Base-by-base conservation (phyloP, 2,797 vertebrate genomes). In the Tadarida brasiliensis region DNA sequence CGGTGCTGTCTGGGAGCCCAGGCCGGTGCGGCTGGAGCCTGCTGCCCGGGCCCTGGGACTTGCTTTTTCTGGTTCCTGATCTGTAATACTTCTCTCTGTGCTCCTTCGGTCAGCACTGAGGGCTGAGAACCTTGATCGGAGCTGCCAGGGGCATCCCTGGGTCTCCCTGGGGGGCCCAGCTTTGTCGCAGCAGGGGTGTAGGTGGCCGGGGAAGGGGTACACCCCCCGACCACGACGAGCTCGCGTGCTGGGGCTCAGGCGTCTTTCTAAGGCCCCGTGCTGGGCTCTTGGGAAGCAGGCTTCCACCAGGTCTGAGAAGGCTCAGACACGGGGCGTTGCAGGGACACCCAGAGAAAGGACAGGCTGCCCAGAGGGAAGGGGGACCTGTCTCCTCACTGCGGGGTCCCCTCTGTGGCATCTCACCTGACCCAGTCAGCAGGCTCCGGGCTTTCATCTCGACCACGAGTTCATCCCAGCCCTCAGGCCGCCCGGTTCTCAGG, bases 181-280 rank as follows among this genome's bases (percentile, higher is more conserved):
- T 19, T 78, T 33, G 26, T 2, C 16, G 11, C 6, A 56, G 7
- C 5, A 1, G 22, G 9, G 28, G 10, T 54, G 51, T 24, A 51
- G 71, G 8, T 47, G 39, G n/a, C 3, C 51, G 2, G 15, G 39
- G 56, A 73, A 67, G 28, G 11, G 0, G 49, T 26, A 16, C 9
- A 8, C 28, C 33, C 20, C 5, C 33, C 30, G 22, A n/a, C n/a
- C 0, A 0, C 2, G 9, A 78, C 35, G n/a, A 14, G 8, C 24
- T 59, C 2, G 0, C 3, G 16, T 28, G 14, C 71, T 56, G 8
- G 59, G 44, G 30, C 39, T 84, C 47, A 26, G n/a, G 22, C 11
- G 11, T 33, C 61, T 22, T 15, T 54, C 54, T 17, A 28, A 24
- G n/a, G 56, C 1, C n/a, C 61, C 30, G 28, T 6, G 12, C 65